Percentiles rank a stretch among this genome's conserved stretches.
phyloP scores from a whole-genome alignment of 1,140 invertebrate species.

The Batillaria attramentaria region DNA sequence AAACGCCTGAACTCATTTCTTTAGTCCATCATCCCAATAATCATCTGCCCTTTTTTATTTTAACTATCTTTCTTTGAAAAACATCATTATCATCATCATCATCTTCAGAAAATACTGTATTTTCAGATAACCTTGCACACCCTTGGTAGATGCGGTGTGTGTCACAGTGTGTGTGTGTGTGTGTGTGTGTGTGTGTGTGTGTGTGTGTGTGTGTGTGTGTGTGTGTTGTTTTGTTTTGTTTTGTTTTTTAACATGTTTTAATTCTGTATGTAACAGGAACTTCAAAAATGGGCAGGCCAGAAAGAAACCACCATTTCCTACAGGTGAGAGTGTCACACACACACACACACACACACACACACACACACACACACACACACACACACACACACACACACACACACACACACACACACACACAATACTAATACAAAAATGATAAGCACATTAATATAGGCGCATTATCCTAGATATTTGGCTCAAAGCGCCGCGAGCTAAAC shows the following conservation, averaged over 20 bases:
- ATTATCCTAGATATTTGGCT: neutral
- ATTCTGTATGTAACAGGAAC: neutral
- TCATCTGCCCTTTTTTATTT: neutral
- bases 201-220: conserved; percentile 7
- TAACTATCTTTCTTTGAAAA: neutral
- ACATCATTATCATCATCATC: neutral
- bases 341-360: neutral
- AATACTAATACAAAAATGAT: neutral
- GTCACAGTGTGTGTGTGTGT: neutral
- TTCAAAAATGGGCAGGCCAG: neutral
- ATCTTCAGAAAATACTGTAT: neutral
- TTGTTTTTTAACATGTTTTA: neutral
- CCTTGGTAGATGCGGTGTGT: neutral
- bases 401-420: conserved; percentile 2
- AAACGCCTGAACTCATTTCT: too few relatives aligned
- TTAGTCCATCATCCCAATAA: neutral
- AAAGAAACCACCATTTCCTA: neutral
- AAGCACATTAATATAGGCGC: neutral
- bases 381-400: neutral
- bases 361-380: neutral
- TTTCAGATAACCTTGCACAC: neutral
- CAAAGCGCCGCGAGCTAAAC: neutral
- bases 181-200: neutral
- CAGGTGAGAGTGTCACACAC: neutral
- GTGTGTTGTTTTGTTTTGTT: neutral